Conservation (phyloP, 2,888 invertebrate species). For the Tholera decimalis region DNA sequence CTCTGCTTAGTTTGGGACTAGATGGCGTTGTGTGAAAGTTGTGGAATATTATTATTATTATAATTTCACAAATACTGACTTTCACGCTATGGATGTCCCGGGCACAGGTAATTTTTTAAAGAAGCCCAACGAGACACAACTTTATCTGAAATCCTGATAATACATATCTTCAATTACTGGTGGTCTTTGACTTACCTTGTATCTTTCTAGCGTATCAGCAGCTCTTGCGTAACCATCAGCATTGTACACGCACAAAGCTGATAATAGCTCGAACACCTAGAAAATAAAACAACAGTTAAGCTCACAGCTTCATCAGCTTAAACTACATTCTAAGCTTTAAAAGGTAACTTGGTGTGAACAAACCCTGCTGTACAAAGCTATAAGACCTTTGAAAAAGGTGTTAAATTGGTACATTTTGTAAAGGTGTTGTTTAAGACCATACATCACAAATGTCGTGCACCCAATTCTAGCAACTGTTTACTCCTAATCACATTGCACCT, state of each 20-base stretch:
- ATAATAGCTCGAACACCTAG: constrained; percentile 97
- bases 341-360: not conserved
- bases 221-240: constrained; percentile 97
- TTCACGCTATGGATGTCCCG: too few relatives aligned
- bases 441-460: not conserved
- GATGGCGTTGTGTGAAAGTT: too few relatives aligned
- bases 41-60: too few relatives aligned
- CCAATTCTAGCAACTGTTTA: constrained; percentile 5
- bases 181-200: constrained; percentile 97
- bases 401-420: not conserved
- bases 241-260: constrained; percentile 98
- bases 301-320: not conserved
- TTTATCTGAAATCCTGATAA: too few relatives aligned
- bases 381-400: not conserved
- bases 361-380: too few relatives aligned
- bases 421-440: not conserved
- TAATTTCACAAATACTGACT: too few relatives aligned
- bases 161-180: too few relatives aligned
- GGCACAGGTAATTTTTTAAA: too few relatives aligned
- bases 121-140: too few relatives aligned
- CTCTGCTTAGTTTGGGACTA: too few relatives aligned
- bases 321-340: not conserved
- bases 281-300: not conserved
- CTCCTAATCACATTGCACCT: constrained; percentile 5
- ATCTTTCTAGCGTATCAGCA: constrained; percentile 97